Base-by-base conservation (phyloP, 2,888 invertebrate species). In the Oscheius onirici region DNA sequence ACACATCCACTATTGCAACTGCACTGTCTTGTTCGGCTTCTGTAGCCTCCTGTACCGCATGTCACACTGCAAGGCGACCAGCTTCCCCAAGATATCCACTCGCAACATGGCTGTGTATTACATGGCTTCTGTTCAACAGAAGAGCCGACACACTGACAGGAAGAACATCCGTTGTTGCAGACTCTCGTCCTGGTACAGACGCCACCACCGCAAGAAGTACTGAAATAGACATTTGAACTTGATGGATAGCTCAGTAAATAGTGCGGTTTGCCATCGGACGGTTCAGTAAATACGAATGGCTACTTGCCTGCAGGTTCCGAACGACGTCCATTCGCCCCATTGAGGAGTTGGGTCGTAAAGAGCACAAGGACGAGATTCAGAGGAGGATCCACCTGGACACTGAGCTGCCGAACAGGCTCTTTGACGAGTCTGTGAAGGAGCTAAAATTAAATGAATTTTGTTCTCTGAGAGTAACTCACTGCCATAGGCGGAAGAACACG, bases 191-290 rank as follows among this genome's bases (percentile, higher is more conserved):
- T 68, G 24, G 73, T 74, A 69, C 73, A 72, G 20, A 75, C 71
- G 24, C 79, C 79, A 60, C 77, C 79, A 11, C 79, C 79, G 60
- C 79, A 80, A 17, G 74, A 76, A 51, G 76, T 75, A 75, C 79
- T 80, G 44, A 49, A 61, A 66, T 13, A 49, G n/a, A n/a, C n/a
- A n/a, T 55, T 55, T 28, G 34, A 55, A 34, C 11, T 11, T 6
- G 28, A 26, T n/a, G n/a, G n/a, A n/a, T 13, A 11, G 15, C 24
- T 26, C 26, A 43, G 52, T 43, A 61, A 46, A 46, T 26, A 61
- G 46, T 44, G 46, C 61, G 44, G 17, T n/a, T 17, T 22, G 20
- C 17, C 10, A 60, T 22, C 60, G 20, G 40, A 24, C 15, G 13
- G 46, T 46, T 46, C 46, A 46, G 17, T 22, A 43, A 43, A 43